phyloP scores from a whole-genome alignment of 2,888 invertebrate genomes.

The Standfussiana lucernea region DNA sequence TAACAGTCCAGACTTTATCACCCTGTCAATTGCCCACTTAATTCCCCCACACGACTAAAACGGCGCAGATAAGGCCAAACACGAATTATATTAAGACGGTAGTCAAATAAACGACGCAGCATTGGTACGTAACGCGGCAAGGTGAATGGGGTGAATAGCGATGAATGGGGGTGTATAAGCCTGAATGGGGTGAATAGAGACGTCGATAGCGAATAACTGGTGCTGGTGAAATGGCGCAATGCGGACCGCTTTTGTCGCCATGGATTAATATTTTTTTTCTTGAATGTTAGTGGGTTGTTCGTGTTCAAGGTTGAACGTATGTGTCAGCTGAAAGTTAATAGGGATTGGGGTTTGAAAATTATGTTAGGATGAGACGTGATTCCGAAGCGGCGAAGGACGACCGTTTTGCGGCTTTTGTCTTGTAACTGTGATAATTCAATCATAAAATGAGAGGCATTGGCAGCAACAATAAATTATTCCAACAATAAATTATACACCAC shows the following conservation, averaged over 20 bases:
- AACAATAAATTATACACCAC: neutral
- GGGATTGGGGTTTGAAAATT: constrained; percentile 9
- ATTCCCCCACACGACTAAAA: constrained; percentile 36
- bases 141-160: constrained; percentile 51
- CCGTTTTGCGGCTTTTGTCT: constrained; percentile 7
- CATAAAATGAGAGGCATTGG: neutral
- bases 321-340: constrained; percentile 21
- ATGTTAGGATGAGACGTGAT: constrained; percentile 16
- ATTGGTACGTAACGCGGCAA: constrained; percentile 54
- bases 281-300: constrained; percentile 25
- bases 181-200: constrained; percentile 55
- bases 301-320: constrained; percentile 42
- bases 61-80: constrained; percentile 53
- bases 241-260: constrained; percentile 57
- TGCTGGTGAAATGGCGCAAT: constrained; percentile 62
- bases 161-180: constrained; percentile 48
- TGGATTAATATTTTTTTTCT: constrained; percentile 45
- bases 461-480: too few species aligned
- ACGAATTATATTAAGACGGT: constrained; percentile 61
- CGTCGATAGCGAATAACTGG: constrained; percentile 50
- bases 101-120: constrained; percentile 63
- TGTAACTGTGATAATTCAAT: neutral
- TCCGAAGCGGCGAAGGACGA: neutral
- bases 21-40: constrained; percentile 42
- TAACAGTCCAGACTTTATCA: constrained; percentile 36